These are phyloP conservation scores for Amazona vittata DNA, from an alignment of 2,113 vertebrate genomes.

Conservation along the genomic window DNA sequence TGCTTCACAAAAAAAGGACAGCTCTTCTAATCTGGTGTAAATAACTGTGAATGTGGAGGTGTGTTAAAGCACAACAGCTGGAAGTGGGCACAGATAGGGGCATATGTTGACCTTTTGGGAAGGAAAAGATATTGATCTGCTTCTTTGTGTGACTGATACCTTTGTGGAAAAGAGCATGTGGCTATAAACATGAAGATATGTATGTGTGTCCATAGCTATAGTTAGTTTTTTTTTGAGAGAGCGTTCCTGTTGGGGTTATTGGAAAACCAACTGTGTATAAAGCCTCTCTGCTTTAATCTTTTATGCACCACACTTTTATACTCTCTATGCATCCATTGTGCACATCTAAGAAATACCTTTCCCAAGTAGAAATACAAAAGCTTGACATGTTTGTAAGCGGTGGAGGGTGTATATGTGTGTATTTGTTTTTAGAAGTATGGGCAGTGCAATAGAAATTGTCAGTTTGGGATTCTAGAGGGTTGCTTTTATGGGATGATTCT, in stretches of 20 bases:
- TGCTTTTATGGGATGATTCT: background rate
- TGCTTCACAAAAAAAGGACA: constrained; percentile 13
- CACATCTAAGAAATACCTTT: background rate
- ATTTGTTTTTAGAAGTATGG: background rate
- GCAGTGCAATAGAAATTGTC: background rate
- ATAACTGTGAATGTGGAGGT: constrained; percentile 20
- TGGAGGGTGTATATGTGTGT: background rate
- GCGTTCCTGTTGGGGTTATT: background rate
- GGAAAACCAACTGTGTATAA: constrained; percentile 29
- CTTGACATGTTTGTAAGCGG: background rate
- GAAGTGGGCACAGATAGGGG: background rate
- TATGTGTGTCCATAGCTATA: background rate
- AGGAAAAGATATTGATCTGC: constrained; percentile 35
- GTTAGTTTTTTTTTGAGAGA: background rate
- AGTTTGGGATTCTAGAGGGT: background rate
- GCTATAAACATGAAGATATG: background rate
- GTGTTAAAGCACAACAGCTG: constrained; percentile 40
- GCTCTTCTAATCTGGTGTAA: constrained; percentile 47
- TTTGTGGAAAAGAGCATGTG: constrained; percentile 20
- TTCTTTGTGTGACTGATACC: background rate
- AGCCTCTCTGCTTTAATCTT: constrained; percentile 14
- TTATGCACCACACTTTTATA: background rate
- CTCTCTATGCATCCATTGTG: background rate
- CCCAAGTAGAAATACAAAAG: background rate
- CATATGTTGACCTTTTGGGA: constrained; percentile 4